Evolutionary conservation across 1,140 invertebrate species (phyloP).

Genomic region (Drosophila ficusphila): DNA sequence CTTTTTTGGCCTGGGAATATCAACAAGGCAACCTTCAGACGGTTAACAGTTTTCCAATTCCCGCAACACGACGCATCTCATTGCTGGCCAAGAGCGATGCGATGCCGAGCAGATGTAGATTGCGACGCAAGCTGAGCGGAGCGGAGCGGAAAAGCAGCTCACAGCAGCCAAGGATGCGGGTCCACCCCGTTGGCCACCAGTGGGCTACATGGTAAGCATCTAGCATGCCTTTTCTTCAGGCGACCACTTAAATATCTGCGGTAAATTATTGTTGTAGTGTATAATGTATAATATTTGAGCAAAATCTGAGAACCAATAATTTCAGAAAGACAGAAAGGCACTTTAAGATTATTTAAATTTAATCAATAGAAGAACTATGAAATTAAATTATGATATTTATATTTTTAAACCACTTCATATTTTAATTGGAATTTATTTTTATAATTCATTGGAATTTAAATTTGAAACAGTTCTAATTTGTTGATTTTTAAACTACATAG

Average conservation of each 20-base stretch:
- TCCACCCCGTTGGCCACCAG: background rate
- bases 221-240: too few relatives aligned
- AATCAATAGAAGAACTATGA: too few relatives aligned
- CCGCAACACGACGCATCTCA: constrained; percentile 52
- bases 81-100: constrained; percentile 53
- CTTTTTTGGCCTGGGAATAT: constrained; percentile 24
- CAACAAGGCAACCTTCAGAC: constrained; percentile 52
- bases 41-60: constrained; percentile 62
- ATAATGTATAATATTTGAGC: too few relatives aligned
- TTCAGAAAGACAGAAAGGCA: too few relatives aligned
- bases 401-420: too few relatives aligned
- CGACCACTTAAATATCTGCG: background rate
- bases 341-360: too few relatives aligned
- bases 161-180: background rate
- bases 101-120: background rate
- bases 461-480: too few relatives aligned
- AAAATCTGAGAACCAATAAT: too few relatives aligned
- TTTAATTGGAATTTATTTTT: too few relatives aligned
- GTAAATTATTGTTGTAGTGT: background rate
- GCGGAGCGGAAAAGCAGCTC: background rate
- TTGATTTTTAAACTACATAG: too few relatives aligned
- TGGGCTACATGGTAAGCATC: background rate
- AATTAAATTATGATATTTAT: too few relatives aligned
- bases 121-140: background rate
- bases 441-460: too few relatives aligned